These are phyloP conservation scores for Lithophane semibrunnea DNA, from an alignment of 2,888 invertebrate genomes.

Conservation along the genomic window DNA sequence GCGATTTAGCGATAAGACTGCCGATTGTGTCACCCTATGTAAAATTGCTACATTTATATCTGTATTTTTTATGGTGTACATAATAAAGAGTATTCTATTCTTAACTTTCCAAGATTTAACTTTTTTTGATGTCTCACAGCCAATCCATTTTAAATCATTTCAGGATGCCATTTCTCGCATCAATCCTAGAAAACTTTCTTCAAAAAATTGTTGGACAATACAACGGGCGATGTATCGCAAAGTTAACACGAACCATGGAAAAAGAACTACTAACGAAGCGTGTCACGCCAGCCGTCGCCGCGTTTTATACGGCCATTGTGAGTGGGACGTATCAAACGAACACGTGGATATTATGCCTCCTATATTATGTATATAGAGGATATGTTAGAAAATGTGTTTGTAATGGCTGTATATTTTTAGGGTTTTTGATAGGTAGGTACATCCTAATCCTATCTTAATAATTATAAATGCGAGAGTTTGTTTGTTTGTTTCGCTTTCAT, in stretches of 20 bases:
- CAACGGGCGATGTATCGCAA: slow-evolving; percentile 39
- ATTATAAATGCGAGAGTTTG: too few species aligned
- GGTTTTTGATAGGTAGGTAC: not conserved
- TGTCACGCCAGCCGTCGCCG: slow-evolving; percentile 76
- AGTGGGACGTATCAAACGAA: slow-evolving; percentile 67
- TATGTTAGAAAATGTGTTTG: slow-evolving; percentile 28
- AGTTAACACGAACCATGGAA: slow-evolving; percentile 67
- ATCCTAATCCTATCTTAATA: too few species aligned
- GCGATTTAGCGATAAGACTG: too few species aligned
- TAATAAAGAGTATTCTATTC: too few species aligned
- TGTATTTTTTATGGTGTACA: too few species aligned
- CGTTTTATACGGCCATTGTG: slow-evolving; percentile 78
- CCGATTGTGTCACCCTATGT: too few species aligned
- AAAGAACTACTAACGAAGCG: slow-evolving; percentile 80
- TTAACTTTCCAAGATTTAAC: too few species aligned
- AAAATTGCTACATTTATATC: too few species aligned
- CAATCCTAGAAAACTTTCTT: not conserved
- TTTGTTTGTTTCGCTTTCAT: too few species aligned
- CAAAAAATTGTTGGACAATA: slow-evolving; percentile 10
- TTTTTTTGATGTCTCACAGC: too few species aligned
- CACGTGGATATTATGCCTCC: slow-evolving; percentile 72
- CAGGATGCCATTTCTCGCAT: too few species aligned
- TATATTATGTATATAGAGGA: slow-evolving; percentile 12
- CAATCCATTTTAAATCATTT: too few species aligned
- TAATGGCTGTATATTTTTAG: slow-evolving; percentile 14